Conservation (phyloP, 2,888 invertebrate species). For the Drymonia ruficornis region DNA sequence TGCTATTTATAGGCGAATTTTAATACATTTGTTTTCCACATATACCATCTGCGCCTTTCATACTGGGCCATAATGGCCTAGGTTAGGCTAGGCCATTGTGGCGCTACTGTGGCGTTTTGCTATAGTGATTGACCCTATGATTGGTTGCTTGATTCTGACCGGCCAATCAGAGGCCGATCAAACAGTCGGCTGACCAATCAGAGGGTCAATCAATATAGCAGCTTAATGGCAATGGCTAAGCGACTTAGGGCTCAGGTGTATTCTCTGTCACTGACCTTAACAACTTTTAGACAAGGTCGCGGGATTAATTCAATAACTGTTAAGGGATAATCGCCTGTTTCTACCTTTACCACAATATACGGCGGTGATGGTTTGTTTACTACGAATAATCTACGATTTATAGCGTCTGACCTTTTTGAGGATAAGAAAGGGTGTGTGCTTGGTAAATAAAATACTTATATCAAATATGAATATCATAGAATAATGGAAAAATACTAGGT, state of each 20-base stretch:
- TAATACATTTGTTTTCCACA: slow-evolving; percentile 53
- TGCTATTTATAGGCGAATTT: slow-evolving; percentile 64
- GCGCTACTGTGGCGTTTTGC: no score
- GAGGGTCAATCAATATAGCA: no score
- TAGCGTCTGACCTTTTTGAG: background rate
- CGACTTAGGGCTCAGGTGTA: no score
- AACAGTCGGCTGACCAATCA: no score
- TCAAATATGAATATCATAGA: no score
- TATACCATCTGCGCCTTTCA: slow-evolving; percentile 29
- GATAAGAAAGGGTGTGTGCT: background rate
- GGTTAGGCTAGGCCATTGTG: no score
- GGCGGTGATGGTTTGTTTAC: background rate
- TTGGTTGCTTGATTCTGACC: no score
- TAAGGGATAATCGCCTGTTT: background rate
- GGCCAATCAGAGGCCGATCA: no score
- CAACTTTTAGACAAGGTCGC: background rate
- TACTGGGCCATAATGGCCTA: no score
- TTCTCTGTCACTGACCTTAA: background rate
- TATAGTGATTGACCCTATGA: no score
- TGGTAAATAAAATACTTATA: background rate
- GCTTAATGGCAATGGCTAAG: no score
- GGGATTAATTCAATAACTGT: slow-evolving; percentile 1
- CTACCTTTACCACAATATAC: background rate
- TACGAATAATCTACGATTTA: background rate
- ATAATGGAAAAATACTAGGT: no score